Base-by-base conservation (phyloP, 2,113 vertebrate genomes). In the Bos indicus region DNA sequence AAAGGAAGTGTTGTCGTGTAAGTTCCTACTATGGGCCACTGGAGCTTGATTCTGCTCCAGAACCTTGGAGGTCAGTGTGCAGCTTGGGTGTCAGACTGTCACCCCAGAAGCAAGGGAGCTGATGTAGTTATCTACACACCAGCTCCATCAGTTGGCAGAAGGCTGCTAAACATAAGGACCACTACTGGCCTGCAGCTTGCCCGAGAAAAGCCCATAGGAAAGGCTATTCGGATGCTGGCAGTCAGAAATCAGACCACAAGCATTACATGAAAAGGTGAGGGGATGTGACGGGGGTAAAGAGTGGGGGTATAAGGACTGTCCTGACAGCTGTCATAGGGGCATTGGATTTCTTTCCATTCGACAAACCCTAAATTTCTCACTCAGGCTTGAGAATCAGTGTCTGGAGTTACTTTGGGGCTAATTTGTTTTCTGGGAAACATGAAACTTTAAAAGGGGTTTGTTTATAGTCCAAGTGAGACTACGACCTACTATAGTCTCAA, bases 401-500 rank as follows among this genome's bases (percentile, higher is more conserved):
- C 67, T 62, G 3, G 52, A 82, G 62, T 77, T 91, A 60, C 46
- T 57, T 36, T 30, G 3, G 46, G 46, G 46, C 46, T 56, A 36
- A 83, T 89, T 80, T 86, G 40, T 64, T 62, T 71, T 89, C 62
- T 40, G 59, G 78, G 74, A 91, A 30, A 87, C 19, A 92, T n/a
- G 57, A 84, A 46, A 62, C 28, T 94, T 85, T 83, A 93, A 85
- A 93, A 90, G 60, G 6, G 28, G 17, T 57, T 36, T 78, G 83
- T 80, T 94, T 83, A 54, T 51, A 62, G 56, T 74, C 74, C 71
- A 52, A 26, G 12, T 83, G 88, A 67, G 26, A 46, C 30, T 52
- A 62, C 52, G 64, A 86, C 46, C 81, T 86, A 19, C 51, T 83
- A 11, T 19, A 36, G 11, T 36, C 3, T 85, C 46, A 59, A 40